Conservation (phyloP, 2,888 invertebrate genomes). For the Scotopteryx bipunctaria region DNA sequence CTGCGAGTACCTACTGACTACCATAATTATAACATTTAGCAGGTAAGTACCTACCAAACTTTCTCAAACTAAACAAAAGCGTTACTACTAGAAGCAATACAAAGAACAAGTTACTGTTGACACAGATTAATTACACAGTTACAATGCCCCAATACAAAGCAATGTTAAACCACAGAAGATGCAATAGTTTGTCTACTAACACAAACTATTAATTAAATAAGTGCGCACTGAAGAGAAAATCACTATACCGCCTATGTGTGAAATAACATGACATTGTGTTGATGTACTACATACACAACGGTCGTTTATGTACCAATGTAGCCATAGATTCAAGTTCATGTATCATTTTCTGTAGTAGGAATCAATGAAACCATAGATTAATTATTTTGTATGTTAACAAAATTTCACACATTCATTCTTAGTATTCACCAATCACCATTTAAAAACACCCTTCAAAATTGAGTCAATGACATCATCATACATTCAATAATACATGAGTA, state of each 20-base stretch:
- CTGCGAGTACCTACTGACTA: too few relatives aligned
- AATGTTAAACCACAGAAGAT: neutral
- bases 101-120: neutral
- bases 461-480: too few relatives aligned
- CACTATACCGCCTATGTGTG: neutral
- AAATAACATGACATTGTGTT: neutral
- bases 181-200: neutral
- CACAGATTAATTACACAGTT: neutral
- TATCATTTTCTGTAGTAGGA: conserved; percentile 23
- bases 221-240: too few relatives aligned
- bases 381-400: too few relatives aligned
- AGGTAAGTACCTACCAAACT: neutral
- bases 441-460: too few relatives aligned
- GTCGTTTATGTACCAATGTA: conserved; percentile 15
- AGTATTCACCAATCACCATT: too few relatives aligned
- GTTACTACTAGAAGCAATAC: neutral
- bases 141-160: neutral
- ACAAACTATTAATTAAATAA: too few relatives aligned
- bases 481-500: too few relatives aligned
- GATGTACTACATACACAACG: conserved; percentile 29
- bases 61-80: neutral
- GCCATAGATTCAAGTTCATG: conserved; percentile 34
- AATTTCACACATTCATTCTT: too few relatives aligned
- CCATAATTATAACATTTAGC: too few relatives aligned
- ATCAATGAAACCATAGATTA: too few relatives aligned